These are phyloP conservation scores for Bursaphelenchus okinawaensis DNA, from an alignment of 2,888 invertebrate genomes.

Conservation along the genomic window DNA sequence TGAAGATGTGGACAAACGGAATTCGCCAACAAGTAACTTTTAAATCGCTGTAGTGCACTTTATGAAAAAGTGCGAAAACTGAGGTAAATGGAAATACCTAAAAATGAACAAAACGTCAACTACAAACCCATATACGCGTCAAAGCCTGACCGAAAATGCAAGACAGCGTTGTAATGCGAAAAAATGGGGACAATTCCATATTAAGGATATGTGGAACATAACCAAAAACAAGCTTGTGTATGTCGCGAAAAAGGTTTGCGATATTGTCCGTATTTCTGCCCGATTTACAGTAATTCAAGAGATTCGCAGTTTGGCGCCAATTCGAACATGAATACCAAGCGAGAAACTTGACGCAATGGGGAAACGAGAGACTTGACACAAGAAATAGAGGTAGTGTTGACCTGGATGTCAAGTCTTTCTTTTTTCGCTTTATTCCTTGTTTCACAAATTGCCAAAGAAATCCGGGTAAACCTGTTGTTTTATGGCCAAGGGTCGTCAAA, in stretches of 20 bases:
- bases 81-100: not conserved
- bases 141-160: not conserved
- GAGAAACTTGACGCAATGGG: too few species aligned
- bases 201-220: not conserved
- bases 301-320: not conserved
- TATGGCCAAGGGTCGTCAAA: constrained; percentile 11
- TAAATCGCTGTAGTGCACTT: not conserved
- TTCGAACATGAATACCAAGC: not conserved
- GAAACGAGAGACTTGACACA: too few species aligned
- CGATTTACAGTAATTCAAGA: not conserved
- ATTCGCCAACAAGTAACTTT: not conserved
- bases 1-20: not conserved
- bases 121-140: not conserved
- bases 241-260: not conserved
- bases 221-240: not conserved
- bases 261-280: not conserved
- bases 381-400: not conserved
- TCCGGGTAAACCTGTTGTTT: constrained; percentile 9
- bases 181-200: not conserved
- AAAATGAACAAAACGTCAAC: not conserved
- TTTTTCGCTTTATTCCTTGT: not conserved
- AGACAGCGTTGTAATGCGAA: not conserved
- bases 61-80: not conserved
- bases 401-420: not conserved
- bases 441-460: not conserved